Evolutionary conservation across 2,888 invertebrate genomes (phyloP).

Genomic region (Ectemnius lituratus): DNA sequence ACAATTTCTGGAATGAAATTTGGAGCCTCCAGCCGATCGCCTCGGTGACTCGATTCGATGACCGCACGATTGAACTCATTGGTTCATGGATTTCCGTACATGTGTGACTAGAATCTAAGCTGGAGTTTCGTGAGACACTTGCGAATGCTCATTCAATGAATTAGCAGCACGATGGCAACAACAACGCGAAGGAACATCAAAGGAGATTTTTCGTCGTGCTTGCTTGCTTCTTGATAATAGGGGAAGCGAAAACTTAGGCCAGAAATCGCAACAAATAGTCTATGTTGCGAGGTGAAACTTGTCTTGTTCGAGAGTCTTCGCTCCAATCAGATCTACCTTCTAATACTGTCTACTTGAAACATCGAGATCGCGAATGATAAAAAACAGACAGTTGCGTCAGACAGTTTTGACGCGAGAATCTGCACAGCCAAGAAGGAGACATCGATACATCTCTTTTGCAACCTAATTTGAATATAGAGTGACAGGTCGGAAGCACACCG

Average conservation of each 20-base stretch:
- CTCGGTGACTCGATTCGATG: neutral
- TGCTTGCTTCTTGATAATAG: neutral
- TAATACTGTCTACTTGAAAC: neutral
- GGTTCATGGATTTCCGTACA: neutral
- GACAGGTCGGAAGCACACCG: neutral
- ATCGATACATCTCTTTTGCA: neutral
- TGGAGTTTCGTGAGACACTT: conserved; percentile 1
- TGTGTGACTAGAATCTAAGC: conserved; percentile 21
- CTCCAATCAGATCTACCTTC: conserved; percentile 5
- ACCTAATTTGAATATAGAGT: neutral
- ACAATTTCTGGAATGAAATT: no score
- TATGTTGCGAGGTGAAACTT: neutral
- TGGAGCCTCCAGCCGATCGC: no score
- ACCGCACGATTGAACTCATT: neutral
- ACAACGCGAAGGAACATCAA: no score
- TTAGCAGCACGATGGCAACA: no score
- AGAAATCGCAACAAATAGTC: neutral
- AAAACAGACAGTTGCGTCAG: no score
- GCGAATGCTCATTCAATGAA: no score
- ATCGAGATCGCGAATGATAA: neutral
- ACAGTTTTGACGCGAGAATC: no score
- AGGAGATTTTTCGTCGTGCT: neutral
- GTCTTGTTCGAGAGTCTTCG: neutral
- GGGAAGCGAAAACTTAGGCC: conserved; percentile 12
- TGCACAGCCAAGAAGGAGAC: conserved; percentile 8